Evolutionary conservation across 2,113 vertebrate genomes (phyloP).

Genomic region (Chinchilla lanigera): DNA sequence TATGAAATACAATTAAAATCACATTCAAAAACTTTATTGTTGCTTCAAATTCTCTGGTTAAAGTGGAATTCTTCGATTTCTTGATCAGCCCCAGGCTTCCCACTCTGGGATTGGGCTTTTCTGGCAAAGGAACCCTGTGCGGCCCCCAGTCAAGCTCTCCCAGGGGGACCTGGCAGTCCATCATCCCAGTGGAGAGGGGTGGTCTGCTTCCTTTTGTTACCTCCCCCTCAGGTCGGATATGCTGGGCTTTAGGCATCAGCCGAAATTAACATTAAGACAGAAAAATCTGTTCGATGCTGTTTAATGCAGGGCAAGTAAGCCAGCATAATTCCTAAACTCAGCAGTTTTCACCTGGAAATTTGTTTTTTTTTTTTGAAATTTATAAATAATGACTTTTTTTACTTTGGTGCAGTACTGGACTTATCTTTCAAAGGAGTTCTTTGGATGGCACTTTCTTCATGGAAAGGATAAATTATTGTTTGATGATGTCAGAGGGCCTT

Average conservation of each 20-base stretch:
- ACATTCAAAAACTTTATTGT: neutral
- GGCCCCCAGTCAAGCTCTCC: neutral
- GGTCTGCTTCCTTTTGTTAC: neutral
- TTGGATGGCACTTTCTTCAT: neutral
- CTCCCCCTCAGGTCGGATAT: neutral
- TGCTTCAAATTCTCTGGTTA: neutral
- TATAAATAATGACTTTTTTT: neutral
- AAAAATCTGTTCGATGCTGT: neutral
- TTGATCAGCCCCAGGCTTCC: neutral
- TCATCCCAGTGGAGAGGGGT: neutral
- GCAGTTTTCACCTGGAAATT: neutral
- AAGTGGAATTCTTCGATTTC: neutral
- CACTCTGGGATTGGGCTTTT: neutral
- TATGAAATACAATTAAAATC: neutral
- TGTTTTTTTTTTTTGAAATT: no score
- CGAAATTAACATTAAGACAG: neutral
- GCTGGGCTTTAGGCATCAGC: neutral
- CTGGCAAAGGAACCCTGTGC: neutral
- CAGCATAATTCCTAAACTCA: conserved; percentile 12
- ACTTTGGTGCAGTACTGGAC: neutral
- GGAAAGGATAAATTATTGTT: conserved; percentile 6
- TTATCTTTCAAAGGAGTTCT: neutral
- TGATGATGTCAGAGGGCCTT: neutral
- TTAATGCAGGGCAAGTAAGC: neutral
- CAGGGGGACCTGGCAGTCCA: neutral